Percentiles rank a stretch among this genome's conserved stretches.
These are phyloP conservation scores for Fulmarus glacialis DNA, from an alignment of 2,113 vertebrate genomes.

Conservation along the genomic window DNA sequence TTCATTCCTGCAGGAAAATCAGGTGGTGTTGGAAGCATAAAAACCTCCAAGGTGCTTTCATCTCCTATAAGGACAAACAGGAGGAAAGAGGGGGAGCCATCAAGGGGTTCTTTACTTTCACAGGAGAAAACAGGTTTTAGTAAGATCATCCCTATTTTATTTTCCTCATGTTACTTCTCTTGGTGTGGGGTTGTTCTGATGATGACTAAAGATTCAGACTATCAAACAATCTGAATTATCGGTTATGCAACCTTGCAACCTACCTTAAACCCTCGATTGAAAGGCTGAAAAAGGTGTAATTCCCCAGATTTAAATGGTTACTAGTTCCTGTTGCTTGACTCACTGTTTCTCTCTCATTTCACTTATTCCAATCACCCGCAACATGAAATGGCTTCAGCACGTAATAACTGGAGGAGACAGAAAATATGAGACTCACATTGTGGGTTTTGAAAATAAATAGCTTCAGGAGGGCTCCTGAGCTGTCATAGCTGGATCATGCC, in stretches of 20 bases:
- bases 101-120: not conserved
- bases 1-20: not conserved
- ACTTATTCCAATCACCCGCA: not conserved
- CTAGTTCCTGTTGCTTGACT: not conserved
- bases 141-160: not conserved
- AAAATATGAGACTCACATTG: not conserved
- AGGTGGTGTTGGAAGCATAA: not conserved
- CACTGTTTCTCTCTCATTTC: not conserved
- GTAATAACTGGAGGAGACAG: not conserved
- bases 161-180: not conserved
- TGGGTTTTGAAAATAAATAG: not conserved
- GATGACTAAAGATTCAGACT: not conserved
- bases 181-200: not conserved
- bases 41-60: not conserved
- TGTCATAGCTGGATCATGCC: not conserved
- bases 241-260: not conserved
- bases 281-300: not conserved
- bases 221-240: not conserved
- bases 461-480: not conserved
- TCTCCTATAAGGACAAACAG: not conserved
- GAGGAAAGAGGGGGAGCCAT: not conserved
- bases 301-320: not conserved
- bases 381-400: not conserved
- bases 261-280: not conserved
- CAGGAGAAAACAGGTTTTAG: not conserved